Base-by-base conservation (phyloP, 2,888 invertebrate species). In the Sesamia inferens region DNA sequence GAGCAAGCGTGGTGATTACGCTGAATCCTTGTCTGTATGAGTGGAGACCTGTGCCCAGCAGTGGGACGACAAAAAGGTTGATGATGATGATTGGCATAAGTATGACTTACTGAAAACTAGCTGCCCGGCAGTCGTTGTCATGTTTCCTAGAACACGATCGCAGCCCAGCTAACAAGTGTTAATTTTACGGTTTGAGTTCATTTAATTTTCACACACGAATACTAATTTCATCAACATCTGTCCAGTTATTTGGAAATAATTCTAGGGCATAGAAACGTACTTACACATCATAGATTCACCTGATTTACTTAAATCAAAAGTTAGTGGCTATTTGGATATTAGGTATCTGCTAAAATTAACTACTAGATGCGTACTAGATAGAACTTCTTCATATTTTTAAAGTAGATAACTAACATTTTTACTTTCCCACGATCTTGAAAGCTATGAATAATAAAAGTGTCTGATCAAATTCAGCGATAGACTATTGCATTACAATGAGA, bases 401-500 rank as follows among this genome's bases (percentile, higher is more conserved):
- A 10, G 22, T 24, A 51, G 7, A 3, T 24, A 16, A 14, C 57
- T 14, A 24, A 1, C 31, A 1, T 57, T 57, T 57, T 16, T 1
- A 55, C 22, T 22, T 22, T 24, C 13, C 22, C 6, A 6, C 8
- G 22, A 57, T 10, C 10, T 48, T 16, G 6, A 31, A 51, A 51
- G 10, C 7, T 11, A 39, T 22, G 16, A 47, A 47, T 54, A 59
- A 54, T 16, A 39, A 31, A 44, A 69, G 24, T 39, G 10, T 57
- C 22, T 24, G 2, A 5, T 19, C 24, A 22, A 44, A 62, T 69
- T 3, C 6, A 31, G 31, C 31, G 31, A 31, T 31, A 31, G 31
- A 31, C 31, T 31, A 31, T 31, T 70, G 39, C 39, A 54, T 44
- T 63, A 58, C 62, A 76, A 76, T 58, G 54, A 48, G 57, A 16